These are phyloP conservation scores for Nothocercus nigrocapillus DNA, from an alignment of 2,113 vertebrate species.

Conservation along the genomic window DNA sequence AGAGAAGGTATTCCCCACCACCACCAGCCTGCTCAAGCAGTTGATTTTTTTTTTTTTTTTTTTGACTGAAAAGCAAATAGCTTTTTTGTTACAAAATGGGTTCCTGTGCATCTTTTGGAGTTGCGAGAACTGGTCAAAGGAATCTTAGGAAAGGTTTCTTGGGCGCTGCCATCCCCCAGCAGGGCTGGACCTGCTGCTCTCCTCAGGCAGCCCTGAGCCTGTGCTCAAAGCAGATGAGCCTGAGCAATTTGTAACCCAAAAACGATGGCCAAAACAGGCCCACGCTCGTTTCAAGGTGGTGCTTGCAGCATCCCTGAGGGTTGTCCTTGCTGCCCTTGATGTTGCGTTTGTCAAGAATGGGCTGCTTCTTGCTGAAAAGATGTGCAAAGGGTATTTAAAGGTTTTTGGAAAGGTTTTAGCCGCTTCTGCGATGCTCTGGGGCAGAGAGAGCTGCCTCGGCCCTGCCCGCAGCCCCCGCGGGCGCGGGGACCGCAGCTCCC, in stretches of 20 bases:
- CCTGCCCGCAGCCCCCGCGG: no score
- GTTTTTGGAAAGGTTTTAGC: accelerated
- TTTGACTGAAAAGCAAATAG: background rate
- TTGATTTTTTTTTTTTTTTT: background rate
- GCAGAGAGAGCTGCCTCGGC: no score
- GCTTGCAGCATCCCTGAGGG: no score
- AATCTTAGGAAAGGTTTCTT: background rate
- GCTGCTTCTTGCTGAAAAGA: background rate
- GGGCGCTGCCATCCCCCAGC: no score
- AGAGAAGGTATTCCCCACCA: background rate
- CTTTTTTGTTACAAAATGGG: background rate
- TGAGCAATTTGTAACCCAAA: accelerated
- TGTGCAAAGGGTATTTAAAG: accelerated
- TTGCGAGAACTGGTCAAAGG: no score
- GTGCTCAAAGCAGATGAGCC: accelerated
- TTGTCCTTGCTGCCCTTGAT: no score
- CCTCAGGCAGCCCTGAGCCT: no score
- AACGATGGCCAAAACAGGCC: accelerated
- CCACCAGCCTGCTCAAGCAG: background rate
- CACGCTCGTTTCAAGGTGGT: accelerated
- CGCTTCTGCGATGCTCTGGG: background rate
- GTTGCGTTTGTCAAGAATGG: accelerated
- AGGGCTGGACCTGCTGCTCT: no score
- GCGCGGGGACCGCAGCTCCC: no score
- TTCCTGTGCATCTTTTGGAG: no score